Percentiles rank a stretch among this genome's conserved stretches.
phyloP scores from a whole-genome alignment of 2,888 invertebrate genomes.

The Drosophila borborema region DNA sequence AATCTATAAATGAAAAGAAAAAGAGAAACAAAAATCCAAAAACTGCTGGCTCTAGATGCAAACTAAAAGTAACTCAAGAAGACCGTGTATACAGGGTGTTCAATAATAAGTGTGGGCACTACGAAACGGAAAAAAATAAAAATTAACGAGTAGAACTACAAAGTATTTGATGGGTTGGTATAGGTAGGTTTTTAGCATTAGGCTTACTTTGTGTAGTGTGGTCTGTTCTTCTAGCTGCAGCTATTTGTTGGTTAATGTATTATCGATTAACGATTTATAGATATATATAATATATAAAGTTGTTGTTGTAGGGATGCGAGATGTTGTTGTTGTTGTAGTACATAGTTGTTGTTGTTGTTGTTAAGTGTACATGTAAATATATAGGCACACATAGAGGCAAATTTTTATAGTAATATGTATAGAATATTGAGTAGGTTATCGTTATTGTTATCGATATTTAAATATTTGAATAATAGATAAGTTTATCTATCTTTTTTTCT shows the following conservation, averaged over 20 bases:
- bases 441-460: slow-evolving; percentile 41
- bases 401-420: slow-evolving; percentile 41
- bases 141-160: slow-evolving; percentile 20
- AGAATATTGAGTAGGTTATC: slow-evolving; percentile 38
- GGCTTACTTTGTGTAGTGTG: slow-evolving; percentile 84
- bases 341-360: slow-evolving; percentile 38
- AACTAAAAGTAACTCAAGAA: slow-evolving; percentile 13
- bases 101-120: slow-evolving; percentile 8
- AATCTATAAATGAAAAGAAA: neutral
- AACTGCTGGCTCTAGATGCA: slow-evolving; percentile 52
- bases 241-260: slow-evolving; percentile 75
- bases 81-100: slow-evolving; percentile 2
- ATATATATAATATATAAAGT: slow-evolving; percentile 52
- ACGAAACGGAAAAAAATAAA: slow-evolving; percentile 17
- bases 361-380: slow-evolving; percentile 77
- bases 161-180: slow-evolving; percentile 22
- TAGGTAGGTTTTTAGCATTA: slow-evolving; percentile 58
- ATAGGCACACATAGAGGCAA: slow-evolving; percentile 75
- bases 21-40: neutral
- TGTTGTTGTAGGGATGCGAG: slow-evolving; percentile 72
- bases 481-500: slow-evolving; percentile 11
- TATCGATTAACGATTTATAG: slow-evolving; percentile 61
- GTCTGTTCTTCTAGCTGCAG: slow-evolving; percentile 84
- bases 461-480: slow-evolving; percentile 36
- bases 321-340: slow-evolving; percentile 47